Percentiles rank a stretch among this genome's conserved stretches.
phyloP scores from a whole-genome alignment of 2,888 invertebrate species.

The Furcula furcula region DNA sequence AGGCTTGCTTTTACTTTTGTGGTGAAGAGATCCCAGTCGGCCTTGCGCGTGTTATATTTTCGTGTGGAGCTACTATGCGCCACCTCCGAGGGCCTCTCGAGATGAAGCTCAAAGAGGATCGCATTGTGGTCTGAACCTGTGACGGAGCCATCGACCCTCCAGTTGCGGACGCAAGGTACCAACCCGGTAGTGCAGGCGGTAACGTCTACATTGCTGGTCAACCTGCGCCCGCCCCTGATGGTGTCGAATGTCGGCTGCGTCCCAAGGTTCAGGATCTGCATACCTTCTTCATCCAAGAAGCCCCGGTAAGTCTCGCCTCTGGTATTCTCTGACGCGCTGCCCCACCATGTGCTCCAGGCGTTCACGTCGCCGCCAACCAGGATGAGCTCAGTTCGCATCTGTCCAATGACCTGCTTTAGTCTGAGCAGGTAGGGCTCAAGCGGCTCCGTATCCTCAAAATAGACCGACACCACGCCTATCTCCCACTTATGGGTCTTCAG shows the following conservation, averaged over 20 bases:
- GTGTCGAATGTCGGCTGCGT: no score
- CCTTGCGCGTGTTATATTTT: background rate
- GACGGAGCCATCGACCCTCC: background rate
- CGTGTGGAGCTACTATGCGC: background rate
- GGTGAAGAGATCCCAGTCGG: background rate
- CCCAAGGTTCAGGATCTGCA: conserved; percentile 1
- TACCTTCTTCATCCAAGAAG: background rate
- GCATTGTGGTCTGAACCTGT: conserved; percentile 2
- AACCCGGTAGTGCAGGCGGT: no score
- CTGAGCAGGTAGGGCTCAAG: background rate
- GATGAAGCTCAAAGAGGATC: background rate
- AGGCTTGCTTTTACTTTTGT: background rate
- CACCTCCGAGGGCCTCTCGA: background rate
- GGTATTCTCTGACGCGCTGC: background rate
- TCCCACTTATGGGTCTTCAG: background rate
- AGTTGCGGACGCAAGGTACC: background rate
- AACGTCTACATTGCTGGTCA: no score
- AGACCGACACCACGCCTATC: background rate
- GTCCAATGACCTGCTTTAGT: background rate
- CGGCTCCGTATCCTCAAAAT: conserved; percentile 2
- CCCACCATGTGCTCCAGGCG: no score
- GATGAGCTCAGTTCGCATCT: background rate
- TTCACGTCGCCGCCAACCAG: conserved; percentile 4
- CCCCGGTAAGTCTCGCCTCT: background rate
- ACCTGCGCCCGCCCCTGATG: no score